Evolutionary conservation across 2,113 vertebrate genomes (phyloP).

Genomic region (Spea bombifrons): DNA sequence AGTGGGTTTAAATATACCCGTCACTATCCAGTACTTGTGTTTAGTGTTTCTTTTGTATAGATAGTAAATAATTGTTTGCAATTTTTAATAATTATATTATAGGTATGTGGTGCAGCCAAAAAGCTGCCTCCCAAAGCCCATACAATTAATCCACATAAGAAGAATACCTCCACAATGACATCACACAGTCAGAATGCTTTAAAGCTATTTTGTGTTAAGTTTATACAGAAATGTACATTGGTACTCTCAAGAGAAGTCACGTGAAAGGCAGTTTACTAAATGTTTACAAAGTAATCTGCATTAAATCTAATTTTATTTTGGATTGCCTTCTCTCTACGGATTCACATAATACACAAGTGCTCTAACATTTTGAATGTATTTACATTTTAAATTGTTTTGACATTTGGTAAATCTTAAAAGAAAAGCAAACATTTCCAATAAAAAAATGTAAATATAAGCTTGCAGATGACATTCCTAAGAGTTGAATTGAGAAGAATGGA

Average conservation of each 20-base stretch:
- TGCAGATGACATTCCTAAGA: constrained; percentile 61
- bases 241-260: constrained; percentile 1
- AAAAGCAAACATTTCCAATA: constrained; percentile 65
- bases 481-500: constrained; percentile 66
- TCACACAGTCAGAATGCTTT: constrained; percentile 7
- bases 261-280: constrained; percentile 5
- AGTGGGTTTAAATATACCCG: too few relatives aligned
- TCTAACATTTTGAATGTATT: constrained; percentile 60
- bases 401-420: constrained; percentile 71
- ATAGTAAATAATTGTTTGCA: too few relatives aligned
- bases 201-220: constrained; percentile 10
- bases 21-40: too few relatives aligned
- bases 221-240: constrained; percentile 17
- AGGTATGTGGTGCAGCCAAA: too few relatives aligned
- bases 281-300: constrained; percentile 37
- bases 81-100: too few relatives aligned
- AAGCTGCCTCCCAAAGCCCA: too few relatives aligned
- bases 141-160: neutral
- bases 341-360: constrained; percentile 56
- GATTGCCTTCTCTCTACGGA: constrained; percentile 42
- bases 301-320: constrained; percentile 33
- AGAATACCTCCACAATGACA: constrained; percentile 5
- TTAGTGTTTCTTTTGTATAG: too few relatives aligned
- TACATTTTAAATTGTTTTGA: constrained; percentile 71
- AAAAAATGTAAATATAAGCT: constrained; percentile 71